A percentile compares a stretch with the other conserved stretches of the same genome.
Conservation (phyloP, 2,888 invertebrate genomes). For the Argyresthia albistria region DNA sequence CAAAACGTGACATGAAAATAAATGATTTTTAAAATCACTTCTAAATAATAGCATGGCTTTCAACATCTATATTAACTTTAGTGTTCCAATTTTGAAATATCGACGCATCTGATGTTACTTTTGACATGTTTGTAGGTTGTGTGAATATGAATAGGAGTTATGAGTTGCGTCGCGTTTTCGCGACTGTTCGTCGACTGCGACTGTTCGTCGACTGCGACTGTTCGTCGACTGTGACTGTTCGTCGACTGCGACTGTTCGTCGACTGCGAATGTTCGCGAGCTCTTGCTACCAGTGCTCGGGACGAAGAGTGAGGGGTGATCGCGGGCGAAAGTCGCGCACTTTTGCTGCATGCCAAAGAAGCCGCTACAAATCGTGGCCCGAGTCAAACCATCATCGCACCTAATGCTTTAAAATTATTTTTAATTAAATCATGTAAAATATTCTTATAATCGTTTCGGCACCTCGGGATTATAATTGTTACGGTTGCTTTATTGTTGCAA, state of each 20-base stretch:
- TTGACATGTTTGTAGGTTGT: not conserved
- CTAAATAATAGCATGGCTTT: too few relatives aligned
- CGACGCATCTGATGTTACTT: too few relatives aligned
- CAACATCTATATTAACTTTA: too few relatives aligned
- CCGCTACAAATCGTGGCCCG: conserved; percentile 42
- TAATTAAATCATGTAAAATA: conserved; percentile 21
- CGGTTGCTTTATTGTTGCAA: conserved; percentile 51
- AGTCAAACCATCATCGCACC: conserved; percentile 59
- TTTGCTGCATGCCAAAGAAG: conserved; percentile 54
- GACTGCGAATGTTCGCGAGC: not conserved
- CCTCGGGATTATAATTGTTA: conserved; percentile 31
- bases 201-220: not conserved
- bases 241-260: not conserved
- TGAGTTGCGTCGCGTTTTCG: not conserved
- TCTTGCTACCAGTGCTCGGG: not conserved
- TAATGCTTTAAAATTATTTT: conserved; percentile 62
- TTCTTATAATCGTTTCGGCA: conserved; percentile 41
- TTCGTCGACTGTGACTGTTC: not conserved
- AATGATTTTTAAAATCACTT: too few relatives aligned
- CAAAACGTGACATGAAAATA: too few relatives aligned
- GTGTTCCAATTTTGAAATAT: too few relatives aligned
- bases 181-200: not conserved
- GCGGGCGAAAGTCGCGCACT: not conserved
- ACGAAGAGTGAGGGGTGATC: too few relatives aligned
- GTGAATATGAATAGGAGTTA: not conserved